Percentiles rank a stretch among this genome's conserved stretches.
These are phyloP conservation scores for Spermophilus dauricus DNA, from an alignment of 2,113 vertebrate genomes.

Conservation along the genomic window DNA sequence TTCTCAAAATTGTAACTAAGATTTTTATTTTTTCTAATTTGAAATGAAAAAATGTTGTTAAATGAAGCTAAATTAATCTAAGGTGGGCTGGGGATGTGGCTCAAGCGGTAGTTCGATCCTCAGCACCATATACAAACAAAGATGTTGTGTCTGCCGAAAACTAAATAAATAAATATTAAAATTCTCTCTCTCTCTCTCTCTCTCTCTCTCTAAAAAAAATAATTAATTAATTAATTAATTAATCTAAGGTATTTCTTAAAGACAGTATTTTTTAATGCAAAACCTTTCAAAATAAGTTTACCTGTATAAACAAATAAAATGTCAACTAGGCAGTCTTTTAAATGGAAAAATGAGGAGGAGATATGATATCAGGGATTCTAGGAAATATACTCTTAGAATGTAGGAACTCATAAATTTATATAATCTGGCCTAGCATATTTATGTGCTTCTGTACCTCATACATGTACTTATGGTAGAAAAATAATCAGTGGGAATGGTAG, in stretches of 20 bases:
- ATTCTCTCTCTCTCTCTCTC: no score
- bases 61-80: neutral
- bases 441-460: neutral
- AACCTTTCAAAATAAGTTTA: conserved; percentile 16
- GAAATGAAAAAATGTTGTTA: conserved; percentile 37
- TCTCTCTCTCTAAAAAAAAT: no score
- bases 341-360: neutral
- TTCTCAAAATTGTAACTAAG: conserved; percentile 57
- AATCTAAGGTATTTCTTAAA: neutral
- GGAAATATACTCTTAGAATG: neutral
- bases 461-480: neutral
- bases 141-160: no score
- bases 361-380: neutral
- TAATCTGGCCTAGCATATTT: neutral
- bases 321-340: neutral
- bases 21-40: neutral
- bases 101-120: no score
- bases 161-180: no score
- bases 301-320: conserved; percentile 28
- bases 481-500: neutral
- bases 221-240: neutral
- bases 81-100: neutral
- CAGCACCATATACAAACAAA: no score
- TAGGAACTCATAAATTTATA: neutral
- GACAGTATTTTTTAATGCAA: conserved; percentile 25